phyloP scores from a whole-genome alignment of 1,140 invertebrate genomes.

The Polyergus mexicanus region DNA sequence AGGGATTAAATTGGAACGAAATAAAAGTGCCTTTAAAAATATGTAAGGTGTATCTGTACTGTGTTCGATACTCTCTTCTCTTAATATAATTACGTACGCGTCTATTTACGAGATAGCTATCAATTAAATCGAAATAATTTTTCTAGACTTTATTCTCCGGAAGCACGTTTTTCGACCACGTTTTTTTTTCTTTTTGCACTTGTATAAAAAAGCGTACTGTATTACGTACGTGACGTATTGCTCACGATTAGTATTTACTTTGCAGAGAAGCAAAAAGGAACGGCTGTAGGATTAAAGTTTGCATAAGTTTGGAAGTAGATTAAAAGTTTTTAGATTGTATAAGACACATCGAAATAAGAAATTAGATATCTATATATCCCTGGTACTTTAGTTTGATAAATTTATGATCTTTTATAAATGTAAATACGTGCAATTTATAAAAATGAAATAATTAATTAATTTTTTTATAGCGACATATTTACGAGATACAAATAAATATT shows the following conservation, averaged over 20 bases:
- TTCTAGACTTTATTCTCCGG: background rate
- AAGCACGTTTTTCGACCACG: background rate
- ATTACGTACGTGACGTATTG: conserved; percentile 31
- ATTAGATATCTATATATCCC: background rate
- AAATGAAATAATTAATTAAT: background rate
- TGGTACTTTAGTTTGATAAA: background rate
- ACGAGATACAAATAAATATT: background rate
- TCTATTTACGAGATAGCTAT: conserved; percentile 1
- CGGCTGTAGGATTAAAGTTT: conserved; percentile 23
- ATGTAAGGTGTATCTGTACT: background rate
- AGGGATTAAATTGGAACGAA: conserved; percentile 17
- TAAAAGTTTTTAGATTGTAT: background rate
- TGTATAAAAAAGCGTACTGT: background rate
- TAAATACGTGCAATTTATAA: background rate
- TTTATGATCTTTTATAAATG: conserved; percentile 17
- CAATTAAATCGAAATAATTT: conserved; percentile 27
- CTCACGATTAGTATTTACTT: conserved; percentile 19
- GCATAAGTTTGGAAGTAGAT: conserved; percentile 16
- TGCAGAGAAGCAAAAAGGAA: conserved; percentile 1
- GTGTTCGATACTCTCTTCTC: background rate
- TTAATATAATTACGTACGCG: conserved; percentile 1
- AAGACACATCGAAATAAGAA: background rate
- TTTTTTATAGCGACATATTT: background rate
- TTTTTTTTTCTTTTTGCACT: conserved; percentile 9
- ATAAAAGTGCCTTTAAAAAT: background rate